Evolutionary conservation across 1,140 invertebrate genomes (phyloP).

Genomic region (Drosophila pseudoobscura): DNA sequence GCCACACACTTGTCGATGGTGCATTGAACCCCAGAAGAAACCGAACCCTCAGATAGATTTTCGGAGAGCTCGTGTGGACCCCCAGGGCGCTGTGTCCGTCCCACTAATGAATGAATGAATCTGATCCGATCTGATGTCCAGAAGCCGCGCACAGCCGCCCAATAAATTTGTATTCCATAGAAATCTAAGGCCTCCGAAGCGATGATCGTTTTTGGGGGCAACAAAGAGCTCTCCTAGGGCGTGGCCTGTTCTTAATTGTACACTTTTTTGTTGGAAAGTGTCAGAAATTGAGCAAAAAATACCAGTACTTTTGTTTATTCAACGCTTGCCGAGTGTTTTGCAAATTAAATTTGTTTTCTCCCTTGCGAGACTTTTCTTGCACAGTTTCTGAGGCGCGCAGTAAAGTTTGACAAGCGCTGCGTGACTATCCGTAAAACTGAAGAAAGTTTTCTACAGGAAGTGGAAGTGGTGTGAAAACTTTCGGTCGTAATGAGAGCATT

Average conservation of each 20-base stretch:
- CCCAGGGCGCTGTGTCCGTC: constrained; percentile 33
- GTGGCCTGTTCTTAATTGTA: constrained; percentile 8
- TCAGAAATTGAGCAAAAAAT: constrained; percentile 17
- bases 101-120: constrained; percentile 56
- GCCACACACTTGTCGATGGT: constrained; percentile 29
- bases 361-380: background rate
- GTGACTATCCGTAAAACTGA: background rate
- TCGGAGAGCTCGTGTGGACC: constrained; percentile 52
- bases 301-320: constrained; percentile 36
- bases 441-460: too few species aligned
- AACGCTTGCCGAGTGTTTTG: constrained; percentile 23
- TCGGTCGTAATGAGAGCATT: constrained; percentile 12
- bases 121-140: constrained; percentile 18
- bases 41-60: constrained; percentile 25
- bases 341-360: constrained; percentile 9
- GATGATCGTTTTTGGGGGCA: background rate
- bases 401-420: too few species aligned
- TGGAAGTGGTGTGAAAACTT: too few species aligned
- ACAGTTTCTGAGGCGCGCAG: too few species aligned
- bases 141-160: constrained; percentile 12
- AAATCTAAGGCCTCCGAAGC: constrained; percentile 7
- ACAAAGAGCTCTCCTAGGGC: background rate
- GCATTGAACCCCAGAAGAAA: constrained; percentile 58
- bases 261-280: constrained; percentile 40
- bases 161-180: constrained; percentile 60